These are phyloP conservation scores for Strigamia maritima DNA, from an alignment of 2,888 invertebrate genomes.

Conservation along the genomic window DNA sequence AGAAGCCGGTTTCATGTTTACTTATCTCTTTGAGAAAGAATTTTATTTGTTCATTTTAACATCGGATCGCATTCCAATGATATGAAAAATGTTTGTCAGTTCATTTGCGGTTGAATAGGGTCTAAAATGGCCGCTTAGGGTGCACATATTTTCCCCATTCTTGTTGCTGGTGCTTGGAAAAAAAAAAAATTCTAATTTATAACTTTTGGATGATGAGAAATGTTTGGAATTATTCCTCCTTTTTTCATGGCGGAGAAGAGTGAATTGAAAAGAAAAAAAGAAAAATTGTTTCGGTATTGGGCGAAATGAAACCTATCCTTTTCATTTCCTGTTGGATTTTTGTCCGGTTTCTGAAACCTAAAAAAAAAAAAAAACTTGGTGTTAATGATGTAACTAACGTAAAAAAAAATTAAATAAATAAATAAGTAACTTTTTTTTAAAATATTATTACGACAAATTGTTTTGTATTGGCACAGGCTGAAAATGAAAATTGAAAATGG, in stretches of 20 bases:
- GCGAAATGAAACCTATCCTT: constrained; percentile 25
- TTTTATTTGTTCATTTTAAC: background rate
- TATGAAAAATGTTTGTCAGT: constrained; percentile 3
- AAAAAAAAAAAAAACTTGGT: background rate
- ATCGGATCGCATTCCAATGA: background rate
- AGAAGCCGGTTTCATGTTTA: background rate
- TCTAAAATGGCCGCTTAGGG: background rate
- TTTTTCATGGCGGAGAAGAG: background rate
- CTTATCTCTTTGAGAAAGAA: background rate
- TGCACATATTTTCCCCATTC: background rate
- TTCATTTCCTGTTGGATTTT: constrained; percentile 34
- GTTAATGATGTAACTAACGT: background rate
- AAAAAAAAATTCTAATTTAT: constrained; percentile 14
- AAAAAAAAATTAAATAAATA: background rate
- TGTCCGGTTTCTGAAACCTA: constrained; percentile 16
- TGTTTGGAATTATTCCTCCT: constrained; percentile 7
- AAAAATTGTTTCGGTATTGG: background rate
- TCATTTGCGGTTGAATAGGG: constrained; percentile 24
- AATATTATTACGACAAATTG: too few relatives aligned
- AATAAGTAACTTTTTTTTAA: background rate
- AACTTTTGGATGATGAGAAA: constrained; percentile 17
- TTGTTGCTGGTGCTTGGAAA: constrained; percentile 7
- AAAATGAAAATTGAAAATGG: too few relatives aligned
- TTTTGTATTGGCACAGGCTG: background rate
- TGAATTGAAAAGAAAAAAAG: background rate